phyloP scores from a whole-genome alignment of 2,113 vertebrate species.

The Syngnathoides biaculeatus region DNA sequence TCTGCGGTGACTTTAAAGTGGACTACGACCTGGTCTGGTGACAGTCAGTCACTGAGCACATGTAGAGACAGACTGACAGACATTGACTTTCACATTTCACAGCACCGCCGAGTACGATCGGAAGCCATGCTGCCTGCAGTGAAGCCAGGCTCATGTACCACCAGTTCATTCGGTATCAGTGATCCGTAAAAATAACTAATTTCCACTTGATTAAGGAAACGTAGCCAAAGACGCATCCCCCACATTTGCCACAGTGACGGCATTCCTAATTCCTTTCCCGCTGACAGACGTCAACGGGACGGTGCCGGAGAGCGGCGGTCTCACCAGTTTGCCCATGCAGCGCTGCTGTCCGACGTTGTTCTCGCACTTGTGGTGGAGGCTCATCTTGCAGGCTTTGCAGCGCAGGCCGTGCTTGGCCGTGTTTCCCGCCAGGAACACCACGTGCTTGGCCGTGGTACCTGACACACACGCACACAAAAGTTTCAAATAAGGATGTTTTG shows the following conservation, averaged over 20 bases:
- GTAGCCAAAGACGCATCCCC: background rate
- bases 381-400: conserved; percentile 98
- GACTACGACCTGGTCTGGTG: no score
- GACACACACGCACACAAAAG: conserved; percentile 20
- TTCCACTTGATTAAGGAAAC: background rate
- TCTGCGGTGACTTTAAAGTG: no score
- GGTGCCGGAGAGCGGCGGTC: conserved; percentile 9
- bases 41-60: no score
- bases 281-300: background rate
- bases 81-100: no score
- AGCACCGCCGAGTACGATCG: no score
- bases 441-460: conserved; percentile 84
- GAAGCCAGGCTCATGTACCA: background rate
- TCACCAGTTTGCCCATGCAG: conserved; percentile 98
- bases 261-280: background rate
- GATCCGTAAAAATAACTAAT: background rate
- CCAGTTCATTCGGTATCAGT: no score
- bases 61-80: no score
- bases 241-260: background rate
- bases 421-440: conserved; percentile 76
- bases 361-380: conserved; percentile 93
- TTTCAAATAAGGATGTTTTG: background rate
- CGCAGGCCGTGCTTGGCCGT: conserved; percentile 91
- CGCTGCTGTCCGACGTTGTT: conserved; percentile 85
- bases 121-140: no score